Base-by-base conservation (phyloP, 1,140 invertebrate genomes). In the Pararge aegeria region DNA sequence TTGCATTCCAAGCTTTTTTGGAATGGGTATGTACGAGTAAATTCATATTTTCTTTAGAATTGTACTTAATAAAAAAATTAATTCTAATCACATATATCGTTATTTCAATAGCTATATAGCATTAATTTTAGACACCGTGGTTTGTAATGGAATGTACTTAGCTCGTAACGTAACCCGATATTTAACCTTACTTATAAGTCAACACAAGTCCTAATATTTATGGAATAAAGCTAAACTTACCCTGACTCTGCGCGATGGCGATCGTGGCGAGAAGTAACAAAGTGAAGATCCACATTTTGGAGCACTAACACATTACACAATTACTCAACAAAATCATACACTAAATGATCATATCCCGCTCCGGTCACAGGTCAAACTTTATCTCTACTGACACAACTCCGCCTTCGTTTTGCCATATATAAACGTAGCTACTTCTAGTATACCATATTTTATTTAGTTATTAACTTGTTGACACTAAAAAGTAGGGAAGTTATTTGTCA, bases 341-440 rank as follows among this genome's bases (percentile, higher is more conserved):
- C 56, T 58, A 40, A 66, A 66, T 66, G 64, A 38, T 42, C 38
- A 58, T 58, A 66, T 40, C 61, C 64, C 64, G 61, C 49, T 54
- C 48, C 42, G 64, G 54, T 57, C 59, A 55, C 55, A 61, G 64
- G 64, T 56, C 64, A 53, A 18, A 9, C 13, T n/a, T 66, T 66
- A 66, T 66, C 64, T 38, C 21, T 50, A 42, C 30, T n/a, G 52
- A 21, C 34, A 42, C 40, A 44, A 52, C 48, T 42, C 7, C 13
- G 38, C 38, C n/a, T 42, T 18, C 12, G 13, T 42, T 42, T 42
- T 1, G 5, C 38, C 13, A 12, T 34, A 10, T 34, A 12, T 34
- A 12, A 34, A 34, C 10, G 30, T 34, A 34, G 9, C 3, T 34
- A n/a, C 12, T 34, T 34, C 7, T 12, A 10, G 1, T 34, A 34